Conservation (phyloP, 2,888 invertebrate genomes). For the Antheraea assamensis region DNA sequence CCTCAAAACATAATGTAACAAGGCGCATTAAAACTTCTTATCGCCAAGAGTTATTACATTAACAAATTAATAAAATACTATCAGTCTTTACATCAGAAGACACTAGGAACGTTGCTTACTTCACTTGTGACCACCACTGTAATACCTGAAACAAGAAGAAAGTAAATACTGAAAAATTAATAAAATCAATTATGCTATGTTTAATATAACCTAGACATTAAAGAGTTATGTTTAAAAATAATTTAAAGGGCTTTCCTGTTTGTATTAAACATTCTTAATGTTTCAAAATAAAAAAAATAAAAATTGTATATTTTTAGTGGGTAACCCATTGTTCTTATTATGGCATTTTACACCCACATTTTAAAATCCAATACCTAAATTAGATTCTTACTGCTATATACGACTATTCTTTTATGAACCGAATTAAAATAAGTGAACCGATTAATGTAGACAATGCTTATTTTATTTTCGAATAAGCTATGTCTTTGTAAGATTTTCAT, state of each 20-base stretch:
- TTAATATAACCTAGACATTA: neutral
- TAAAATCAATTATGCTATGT: neutral
- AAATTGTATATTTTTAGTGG: too few relatives aligned
- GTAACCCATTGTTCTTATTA: too few relatives aligned
- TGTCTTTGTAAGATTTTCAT: too few relatives aligned
- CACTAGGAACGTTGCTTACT: conserved; percentile 54
- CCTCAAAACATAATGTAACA: conserved; percentile 24
- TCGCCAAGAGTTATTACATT: conserved; percentile 57
- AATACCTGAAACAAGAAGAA: conserved; percentile 56
- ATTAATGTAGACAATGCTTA: too few relatives aligned
- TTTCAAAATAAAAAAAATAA: too few relatives aligned
- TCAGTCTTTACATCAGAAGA: conserved; percentile 69
- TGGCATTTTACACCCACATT: neutral
- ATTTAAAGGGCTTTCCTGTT: neutral
- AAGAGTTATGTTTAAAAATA: neutral
- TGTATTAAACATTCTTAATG: too few relatives aligned
- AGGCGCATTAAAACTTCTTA: conserved; percentile 23
- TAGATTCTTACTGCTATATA: neutral
- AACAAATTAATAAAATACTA: conserved; percentile 62
- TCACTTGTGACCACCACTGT: conserved; percentile 39
- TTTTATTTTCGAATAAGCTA: too few relatives aligned
- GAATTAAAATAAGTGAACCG: too few relatives aligned
- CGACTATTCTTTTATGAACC: too few relatives aligned
- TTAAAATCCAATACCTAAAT: neutral
- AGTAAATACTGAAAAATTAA: neutral